A percentile compares a stretch with the other conserved stretches of the same genome.
Conservation (phyloP, 2,888 invertebrate species). For the Entomobrya multifasciata region DNA sequence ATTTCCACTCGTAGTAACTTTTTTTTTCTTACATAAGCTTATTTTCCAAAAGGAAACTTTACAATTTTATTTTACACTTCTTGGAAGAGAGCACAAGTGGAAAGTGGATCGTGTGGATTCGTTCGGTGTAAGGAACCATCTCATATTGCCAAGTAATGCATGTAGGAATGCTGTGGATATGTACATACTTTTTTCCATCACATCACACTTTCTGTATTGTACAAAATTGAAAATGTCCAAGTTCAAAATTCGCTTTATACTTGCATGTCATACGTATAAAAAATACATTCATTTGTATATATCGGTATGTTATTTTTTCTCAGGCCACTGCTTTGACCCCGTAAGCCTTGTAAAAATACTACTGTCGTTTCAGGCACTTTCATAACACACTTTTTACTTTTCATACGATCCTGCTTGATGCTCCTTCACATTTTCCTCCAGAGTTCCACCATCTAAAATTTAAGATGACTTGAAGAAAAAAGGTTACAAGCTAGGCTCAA, state of each 20-base stretch:
- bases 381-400: conserved; percentile 19
- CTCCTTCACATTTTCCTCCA: conserved; percentile 10
- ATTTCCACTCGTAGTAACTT: background rate
- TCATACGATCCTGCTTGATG: background rate
- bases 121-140: too few species aligned
- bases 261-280: background rate
- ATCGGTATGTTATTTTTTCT: too few species aligned
- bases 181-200: too few species aligned
- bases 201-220: too few species aligned
- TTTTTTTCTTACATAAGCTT: too few species aligned
- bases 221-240: conserved; percentile 24
- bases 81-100: too few species aligned
- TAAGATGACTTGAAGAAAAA: conserved; percentile 29
- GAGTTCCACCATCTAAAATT: conserved; percentile 19
- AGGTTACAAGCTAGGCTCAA: too few species aligned
- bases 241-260: conserved; percentile 18
- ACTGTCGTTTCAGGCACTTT: conserved; percentile 24
- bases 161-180: background rate
- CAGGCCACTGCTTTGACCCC: too few species aligned
- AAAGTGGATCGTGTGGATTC: too few species aligned
- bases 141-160: too few species aligned
- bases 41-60: too few species aligned
- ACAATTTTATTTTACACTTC: too few species aligned
- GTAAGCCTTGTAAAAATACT: background rate
- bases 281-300: background rate